A percentile compares a stretch with the other conserved stretches of the same genome.
phyloP scores from a whole-genome alignment of 2,797 vertebrate genomes.

The Microctenopoma lineatum region DNA sequence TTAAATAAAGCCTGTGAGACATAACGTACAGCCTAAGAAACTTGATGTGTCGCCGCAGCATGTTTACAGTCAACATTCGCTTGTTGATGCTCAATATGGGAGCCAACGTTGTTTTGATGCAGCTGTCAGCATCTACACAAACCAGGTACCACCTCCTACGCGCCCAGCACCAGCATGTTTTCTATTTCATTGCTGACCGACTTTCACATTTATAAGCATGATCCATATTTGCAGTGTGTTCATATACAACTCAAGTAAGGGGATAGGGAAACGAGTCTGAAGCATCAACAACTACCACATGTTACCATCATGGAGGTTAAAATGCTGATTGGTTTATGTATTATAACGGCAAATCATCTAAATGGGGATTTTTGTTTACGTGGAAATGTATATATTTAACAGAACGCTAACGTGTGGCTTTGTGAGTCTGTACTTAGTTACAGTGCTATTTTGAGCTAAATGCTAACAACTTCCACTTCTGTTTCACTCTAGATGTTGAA shows the following conservation, averaged over 20 bases:
- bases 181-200: conserved; percentile 23
- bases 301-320: neutral
- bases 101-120: neutral
- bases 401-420: neutral
- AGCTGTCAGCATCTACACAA: conserved; percentile 6
- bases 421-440: neutral
- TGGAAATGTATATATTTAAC: neutral
- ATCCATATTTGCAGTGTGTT: conserved; percentile 28
- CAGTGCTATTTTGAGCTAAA: neutral
- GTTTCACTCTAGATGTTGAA: no score
- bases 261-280: conserved; percentile 8
- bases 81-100: neutral
- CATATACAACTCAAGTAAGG: neutral
- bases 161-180: conserved; percentile 26
- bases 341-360: neutral
- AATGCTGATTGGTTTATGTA: neutral
- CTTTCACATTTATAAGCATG: conserved; percentile 21
- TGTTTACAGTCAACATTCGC: neutral
- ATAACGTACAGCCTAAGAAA: conserved; percentile 20
- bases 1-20: conserved; percentile 16
- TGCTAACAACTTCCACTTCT: neutral
- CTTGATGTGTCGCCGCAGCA: neutral
- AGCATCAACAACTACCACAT: neutral
- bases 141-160: conserved; percentile 44
- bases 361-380: neutral